Evolutionary conservation across 2,888 invertebrate species (phyloP).

Genomic region (Helobdella robusta): DNA sequence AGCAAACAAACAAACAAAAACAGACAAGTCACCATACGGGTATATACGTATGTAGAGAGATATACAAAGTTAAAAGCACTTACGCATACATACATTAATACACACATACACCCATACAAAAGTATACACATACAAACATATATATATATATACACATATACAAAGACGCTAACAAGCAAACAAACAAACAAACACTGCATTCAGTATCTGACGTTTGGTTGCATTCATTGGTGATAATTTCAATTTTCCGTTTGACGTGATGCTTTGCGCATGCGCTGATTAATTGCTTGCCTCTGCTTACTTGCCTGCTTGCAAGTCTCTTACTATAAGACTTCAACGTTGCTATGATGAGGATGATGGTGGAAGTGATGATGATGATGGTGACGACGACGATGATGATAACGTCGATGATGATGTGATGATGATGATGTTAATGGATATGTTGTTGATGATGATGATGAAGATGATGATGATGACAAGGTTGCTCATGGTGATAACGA

Average conservation of each 20-base stretch:
- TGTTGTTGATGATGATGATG: constrained; percentile 18
- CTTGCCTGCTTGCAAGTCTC: background rate
- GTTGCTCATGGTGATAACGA: constrained; percentile 1
- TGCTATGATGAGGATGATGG: constrained; percentile 13
- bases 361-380: constrained; percentile 17
- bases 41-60: too few species aligned
- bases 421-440: constrained; percentile 16
- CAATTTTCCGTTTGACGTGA: constrained; percentile 18
- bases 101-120: background rate
- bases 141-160: background rate
- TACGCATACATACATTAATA: background rate
- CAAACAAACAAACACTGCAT: background rate
- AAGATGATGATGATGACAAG: constrained; percentile 21
- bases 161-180: background rate
- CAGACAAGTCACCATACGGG: too few species aligned
- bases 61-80: too few species aligned
- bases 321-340: background rate
- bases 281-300: background rate
- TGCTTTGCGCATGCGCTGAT: constrained; percentile 10
- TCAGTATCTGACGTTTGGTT: background rate
- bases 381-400: constrained; percentile 19
- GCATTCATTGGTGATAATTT: constrained; percentile 13
- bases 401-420: background rate
- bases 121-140: background rate
- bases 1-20: background rate